Conservation (phyloP, 2,888 invertebrate genomes). For the Xestia sexstrigata region DNA sequence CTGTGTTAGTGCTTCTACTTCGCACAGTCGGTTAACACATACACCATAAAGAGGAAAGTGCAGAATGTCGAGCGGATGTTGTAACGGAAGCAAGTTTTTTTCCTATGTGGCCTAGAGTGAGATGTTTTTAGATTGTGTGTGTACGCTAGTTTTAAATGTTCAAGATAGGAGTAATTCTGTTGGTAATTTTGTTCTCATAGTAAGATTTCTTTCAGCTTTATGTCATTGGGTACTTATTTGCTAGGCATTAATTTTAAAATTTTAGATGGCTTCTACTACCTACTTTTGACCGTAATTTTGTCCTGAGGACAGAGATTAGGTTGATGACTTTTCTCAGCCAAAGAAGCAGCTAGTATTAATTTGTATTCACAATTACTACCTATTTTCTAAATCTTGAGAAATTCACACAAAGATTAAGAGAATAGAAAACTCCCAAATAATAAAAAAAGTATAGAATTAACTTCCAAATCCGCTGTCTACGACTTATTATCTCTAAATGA, state of each 20-base stretch:
- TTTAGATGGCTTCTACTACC: background rate
- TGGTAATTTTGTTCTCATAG: background rate
- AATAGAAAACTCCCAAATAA: conserved; percentile 7
- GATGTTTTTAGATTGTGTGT: background rate
- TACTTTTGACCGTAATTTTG: too few relatives aligned
- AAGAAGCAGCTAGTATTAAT: background rate
- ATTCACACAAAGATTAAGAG: conserved; percentile 3
- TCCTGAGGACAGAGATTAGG: too few relatives aligned
- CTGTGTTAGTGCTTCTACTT: background rate
- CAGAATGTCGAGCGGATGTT: conserved; percentile 28
- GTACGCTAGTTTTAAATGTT: background rate
- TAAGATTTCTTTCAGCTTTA: background rate
- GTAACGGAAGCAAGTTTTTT: conserved; percentile 17
- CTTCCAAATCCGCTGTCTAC: conserved; percentile 2
- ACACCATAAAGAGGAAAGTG: conserved; percentile 18
- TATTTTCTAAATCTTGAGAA: background rate
- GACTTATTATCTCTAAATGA: conserved; percentile 48
- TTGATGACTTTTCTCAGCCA: background rate
- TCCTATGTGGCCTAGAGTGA: background rate
- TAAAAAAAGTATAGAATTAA: background rate
- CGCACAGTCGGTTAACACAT: background rate
- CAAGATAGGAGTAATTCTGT: background rate
- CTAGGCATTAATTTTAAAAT: too few relatives aligned
- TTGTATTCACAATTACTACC: background rate
- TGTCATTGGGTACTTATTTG: too few relatives aligned